Evolutionary conservation across 2,797 vertebrate genomes (phyloP).

Genomic region (Antennarius maculatus): DNA sequence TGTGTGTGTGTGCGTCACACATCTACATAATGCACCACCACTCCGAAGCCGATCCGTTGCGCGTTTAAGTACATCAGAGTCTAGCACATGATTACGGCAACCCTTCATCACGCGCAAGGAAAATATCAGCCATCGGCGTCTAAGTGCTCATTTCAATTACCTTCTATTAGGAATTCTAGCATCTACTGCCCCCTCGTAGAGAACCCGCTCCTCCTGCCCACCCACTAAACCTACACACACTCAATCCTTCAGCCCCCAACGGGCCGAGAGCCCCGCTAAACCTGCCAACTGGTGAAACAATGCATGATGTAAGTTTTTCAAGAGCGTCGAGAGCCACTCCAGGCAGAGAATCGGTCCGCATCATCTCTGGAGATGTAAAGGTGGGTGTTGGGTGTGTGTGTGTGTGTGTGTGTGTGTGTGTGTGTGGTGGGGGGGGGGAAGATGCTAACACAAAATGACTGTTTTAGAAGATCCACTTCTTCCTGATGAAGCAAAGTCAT

Average conservation of each 20-base stretch:
- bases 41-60: constrained; percentile 46
- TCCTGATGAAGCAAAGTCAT: constrained; percentile 68
- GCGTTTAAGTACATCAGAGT: constrained; percentile 44
- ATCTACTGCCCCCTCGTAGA: constrained; percentile 56
- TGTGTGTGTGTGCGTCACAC: neutral
- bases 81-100: constrained; percentile 73
- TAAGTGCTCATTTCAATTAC: constrained; percentile 78
- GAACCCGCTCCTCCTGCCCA: constrained; percentile 72
- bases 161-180: constrained; percentile 75
- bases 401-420: too few relatives aligned
- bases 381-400: neutral
- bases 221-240: constrained; percentile 73
- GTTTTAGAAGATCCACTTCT: constrained; percentile 79
- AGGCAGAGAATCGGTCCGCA: constrained; percentile 54
- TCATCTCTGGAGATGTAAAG: constrained; percentile 56
- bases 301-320: constrained; percentile 70
- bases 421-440: too few relatives aligned
- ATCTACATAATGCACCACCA: constrained; percentile 26
- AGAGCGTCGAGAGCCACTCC: constrained; percentile 70
- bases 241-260: constrained; percentile 56
- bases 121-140: constrained; percentile 57
- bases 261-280: constrained; percentile 62
- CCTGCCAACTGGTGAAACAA: constrained; percentile 59
- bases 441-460: constrained; percentile 59
- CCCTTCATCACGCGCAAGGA: constrained; percentile 46